phyloP scores from a whole-genome alignment of 2,888 invertebrate species.

The Mythimna albipuncta region DNA sequence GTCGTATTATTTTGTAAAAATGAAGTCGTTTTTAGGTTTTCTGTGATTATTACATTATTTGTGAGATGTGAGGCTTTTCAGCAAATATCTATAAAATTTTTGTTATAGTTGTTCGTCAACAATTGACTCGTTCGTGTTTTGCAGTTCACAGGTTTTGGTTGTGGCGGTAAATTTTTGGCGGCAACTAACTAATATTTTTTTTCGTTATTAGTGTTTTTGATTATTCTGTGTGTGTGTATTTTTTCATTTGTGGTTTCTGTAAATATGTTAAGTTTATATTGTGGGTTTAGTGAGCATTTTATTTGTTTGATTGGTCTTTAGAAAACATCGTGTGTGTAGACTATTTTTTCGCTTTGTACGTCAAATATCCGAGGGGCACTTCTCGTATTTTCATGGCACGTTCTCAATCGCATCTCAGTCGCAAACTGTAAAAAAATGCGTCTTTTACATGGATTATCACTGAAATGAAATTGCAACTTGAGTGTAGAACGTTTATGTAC shows the following conservation, averaged over 20 bases:
- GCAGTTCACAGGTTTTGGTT: not conserved
- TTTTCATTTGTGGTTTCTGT: not conserved
- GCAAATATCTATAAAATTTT: not conserved
- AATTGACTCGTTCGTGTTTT: not conserved
- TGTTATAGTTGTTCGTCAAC: not conserved
- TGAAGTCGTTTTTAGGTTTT: not conserved
- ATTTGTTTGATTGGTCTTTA: slow-evolving; percentile 4
- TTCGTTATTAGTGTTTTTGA: not conserved
- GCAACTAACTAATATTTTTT: not conserved
- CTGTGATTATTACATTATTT: not conserved
- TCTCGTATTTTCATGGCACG: too few relatives aligned
- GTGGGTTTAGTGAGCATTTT: not conserved
- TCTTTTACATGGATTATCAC: too few relatives aligned
- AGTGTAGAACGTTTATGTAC: too few relatives aligned
- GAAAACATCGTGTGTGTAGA: not conserved
- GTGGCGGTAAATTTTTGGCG: not conserved
- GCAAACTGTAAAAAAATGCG: too few relatives aligned
- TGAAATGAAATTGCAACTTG: too few relatives aligned
- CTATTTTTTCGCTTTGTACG: not conserved
- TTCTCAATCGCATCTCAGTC: too few relatives aligned
- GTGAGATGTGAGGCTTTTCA: not conserved
- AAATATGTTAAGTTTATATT: too few relatives aligned
- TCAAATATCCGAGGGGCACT: not conserved
- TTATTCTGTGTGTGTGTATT: not conserved
- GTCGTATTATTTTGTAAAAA: slow-evolving; percentile 7